These are phyloP conservation scores for Eulemur macaco DNA, from an alignment of 2,113 vertebrate genomes.

Conservation along the genomic window DNA sequence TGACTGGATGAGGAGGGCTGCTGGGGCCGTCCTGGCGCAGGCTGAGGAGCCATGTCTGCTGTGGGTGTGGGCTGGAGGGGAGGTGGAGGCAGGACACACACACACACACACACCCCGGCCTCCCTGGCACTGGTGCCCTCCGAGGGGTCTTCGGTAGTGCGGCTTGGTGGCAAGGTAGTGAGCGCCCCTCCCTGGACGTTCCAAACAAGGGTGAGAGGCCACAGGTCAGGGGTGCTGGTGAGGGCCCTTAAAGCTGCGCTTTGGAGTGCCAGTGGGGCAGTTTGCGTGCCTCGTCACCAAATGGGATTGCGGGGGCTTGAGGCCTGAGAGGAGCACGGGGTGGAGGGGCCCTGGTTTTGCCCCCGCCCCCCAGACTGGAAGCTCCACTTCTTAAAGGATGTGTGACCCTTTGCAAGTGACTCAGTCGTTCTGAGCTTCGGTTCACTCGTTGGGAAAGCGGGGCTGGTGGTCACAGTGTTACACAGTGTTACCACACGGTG, in stretches of 20 bases:
- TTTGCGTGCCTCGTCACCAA: neutral
- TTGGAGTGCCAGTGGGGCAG: neutral
- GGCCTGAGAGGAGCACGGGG: neutral
- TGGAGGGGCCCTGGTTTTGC: neutral
- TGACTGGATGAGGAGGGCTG: neutral
- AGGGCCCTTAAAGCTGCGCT: neutral
- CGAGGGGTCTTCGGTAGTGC: neutral
- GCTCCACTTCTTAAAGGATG: neutral
- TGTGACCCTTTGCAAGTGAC: neutral
- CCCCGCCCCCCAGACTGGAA: neutral
- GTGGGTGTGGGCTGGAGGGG: rapidly evolving
- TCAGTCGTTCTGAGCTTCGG: neutral
- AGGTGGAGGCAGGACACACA: too few relatives aligned
- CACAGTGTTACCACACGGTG: neutral
- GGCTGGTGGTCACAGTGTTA: neutral
- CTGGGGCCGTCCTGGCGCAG: neutral
- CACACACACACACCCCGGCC: too few relatives aligned
- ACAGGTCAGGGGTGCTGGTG: rapidly evolving
- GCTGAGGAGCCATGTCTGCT: neutral
- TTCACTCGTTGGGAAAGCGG: conserved; percentile 39
- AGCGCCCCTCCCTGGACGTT: neutral
- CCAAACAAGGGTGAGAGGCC: neutral
- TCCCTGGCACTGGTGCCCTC: neutral
- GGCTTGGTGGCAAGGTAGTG: neutral
- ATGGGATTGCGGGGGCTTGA: neutral